Conservation (phyloP, 2,888 invertebrate species). For the Caenorhabditis doughertyi region DNA sequence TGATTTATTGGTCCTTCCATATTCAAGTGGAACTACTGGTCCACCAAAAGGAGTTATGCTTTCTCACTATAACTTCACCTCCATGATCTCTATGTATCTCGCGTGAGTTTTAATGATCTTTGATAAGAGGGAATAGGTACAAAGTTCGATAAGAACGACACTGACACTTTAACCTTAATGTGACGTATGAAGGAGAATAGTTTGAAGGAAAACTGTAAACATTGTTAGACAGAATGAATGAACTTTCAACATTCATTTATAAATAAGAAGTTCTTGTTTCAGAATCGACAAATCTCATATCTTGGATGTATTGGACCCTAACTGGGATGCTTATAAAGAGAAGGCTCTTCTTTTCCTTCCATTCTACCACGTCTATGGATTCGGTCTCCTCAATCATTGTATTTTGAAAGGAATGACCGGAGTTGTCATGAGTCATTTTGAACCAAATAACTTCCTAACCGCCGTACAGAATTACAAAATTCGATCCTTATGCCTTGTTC, state of each 20-base stretch:
- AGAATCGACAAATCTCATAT: conserved; percentile 65
- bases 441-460: conserved; percentile 74
- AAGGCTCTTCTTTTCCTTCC: conserved; percentile 76
- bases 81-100: conserved; percentile 75
- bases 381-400: conserved; percentile 69
- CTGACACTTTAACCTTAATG: conserved; percentile 5
- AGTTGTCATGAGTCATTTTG: conserved; percentile 78
- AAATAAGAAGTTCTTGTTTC: conserved; percentile 1
- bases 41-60: conserved; percentile 81
- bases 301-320: conserved; percentile 64
- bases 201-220: not conserved
- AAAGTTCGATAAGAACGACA: conserved; percentile 1
- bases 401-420: conserved; percentile 73
- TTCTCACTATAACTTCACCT: conserved; percentile 75
- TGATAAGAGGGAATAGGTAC: conserved; percentile 7
- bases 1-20: conserved; percentile 76
- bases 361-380: conserved; percentile 82
- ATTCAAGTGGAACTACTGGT: conserved; percentile 81
- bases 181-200: not conserved
- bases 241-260: no score
- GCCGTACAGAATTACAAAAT: conserved; percentile 77
- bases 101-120: conserved; percentile 56
- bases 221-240: not conserved
- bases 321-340: conserved; percentile 73
- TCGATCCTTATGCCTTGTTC: conserved; percentile 86